Evolutionary conservation across 2,797 vertebrate species (phyloP).

Genomic region (Thaleichthys pacificus): DNA sequence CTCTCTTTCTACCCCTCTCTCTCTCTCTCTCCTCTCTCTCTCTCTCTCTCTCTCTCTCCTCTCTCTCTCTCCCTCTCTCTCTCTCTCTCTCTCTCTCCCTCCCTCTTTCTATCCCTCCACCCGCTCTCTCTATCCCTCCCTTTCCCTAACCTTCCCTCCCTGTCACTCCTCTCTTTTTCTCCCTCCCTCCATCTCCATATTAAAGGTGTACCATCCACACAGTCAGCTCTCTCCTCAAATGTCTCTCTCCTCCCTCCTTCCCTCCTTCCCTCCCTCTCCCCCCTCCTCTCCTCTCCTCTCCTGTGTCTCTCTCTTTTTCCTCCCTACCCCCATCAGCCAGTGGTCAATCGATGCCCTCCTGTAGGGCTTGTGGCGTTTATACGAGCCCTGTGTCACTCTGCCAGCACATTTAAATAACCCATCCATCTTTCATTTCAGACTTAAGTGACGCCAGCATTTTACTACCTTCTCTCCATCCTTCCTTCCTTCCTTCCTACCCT

Average conservation of each 20-base stretch:
- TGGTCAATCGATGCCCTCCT: no score
- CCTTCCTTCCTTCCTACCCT: slow-evolving; percentile 9
- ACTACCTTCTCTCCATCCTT: slow-evolving; percentile 47
- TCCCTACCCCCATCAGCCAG: slow-evolving; percentile 1
- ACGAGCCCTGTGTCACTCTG: slow-evolving; percentile 66
- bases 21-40: no score
- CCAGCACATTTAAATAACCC: slow-evolving; percentile 77
- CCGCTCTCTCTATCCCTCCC: slow-evolving; percentile 23
- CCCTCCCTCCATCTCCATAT: slow-evolving; percentile 1
- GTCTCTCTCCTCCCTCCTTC: not conserved
- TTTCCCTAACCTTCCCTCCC: slow-evolving; percentile 2
- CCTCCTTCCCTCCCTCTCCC: slow-evolving; percentile 5
- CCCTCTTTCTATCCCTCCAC: no score
- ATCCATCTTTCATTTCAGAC: slow-evolving; percentile 77
- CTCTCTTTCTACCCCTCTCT: not conserved
- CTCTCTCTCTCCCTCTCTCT: slow-evolving; percentile 11
- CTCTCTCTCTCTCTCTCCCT: not conserved
- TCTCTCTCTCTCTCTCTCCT: slow-evolving; percentile 29
- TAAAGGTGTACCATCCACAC: no score
- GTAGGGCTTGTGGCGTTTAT: slow-evolving; percentile 50
- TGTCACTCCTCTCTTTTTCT: not conserved
- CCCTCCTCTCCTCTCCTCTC: slow-evolving; percentile 12
- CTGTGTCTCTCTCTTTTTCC: slow-evolving; percentile 13
- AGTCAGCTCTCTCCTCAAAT: not conserved
- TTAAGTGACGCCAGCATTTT: slow-evolving; percentile 75